A percentile compares a stretch with the other conserved stretches of the same genome.
These are phyloP conservation scores for Plectus sambesii DNA, from an alignment of 1,140 invertebrate genomes.

Conservation along the genomic window DNA sequence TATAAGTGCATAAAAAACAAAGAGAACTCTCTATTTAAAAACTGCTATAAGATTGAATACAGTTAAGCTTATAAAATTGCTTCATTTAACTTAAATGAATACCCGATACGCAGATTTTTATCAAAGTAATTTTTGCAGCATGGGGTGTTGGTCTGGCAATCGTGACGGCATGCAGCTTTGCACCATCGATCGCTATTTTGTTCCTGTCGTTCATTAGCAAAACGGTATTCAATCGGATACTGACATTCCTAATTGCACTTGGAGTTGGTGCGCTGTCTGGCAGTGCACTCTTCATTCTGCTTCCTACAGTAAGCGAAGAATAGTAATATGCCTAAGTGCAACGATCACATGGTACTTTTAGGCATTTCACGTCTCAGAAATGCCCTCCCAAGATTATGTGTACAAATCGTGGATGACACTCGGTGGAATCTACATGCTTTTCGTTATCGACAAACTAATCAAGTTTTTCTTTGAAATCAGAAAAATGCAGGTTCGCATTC, in stretches of 20 bases:
- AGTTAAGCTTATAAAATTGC: no score
- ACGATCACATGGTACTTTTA: conserved; percentile 14
- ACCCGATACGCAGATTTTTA: no score
- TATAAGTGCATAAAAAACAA: no score
- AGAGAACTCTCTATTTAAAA: no score
- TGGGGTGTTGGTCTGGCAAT: conserved; percentile 33
- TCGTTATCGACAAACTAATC: conserved; percentile 32
- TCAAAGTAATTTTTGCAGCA: no score
- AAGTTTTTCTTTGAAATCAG: conserved; percentile 35
- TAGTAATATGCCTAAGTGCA: conserved; percentile 1
- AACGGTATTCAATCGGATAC: conserved; percentile 33
- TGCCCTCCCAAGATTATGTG: conserved; percentile 26
- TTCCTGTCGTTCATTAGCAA: conserved; percentile 31
- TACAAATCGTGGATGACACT: conserved; percentile 36
- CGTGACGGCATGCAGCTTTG: conserved; percentile 27
- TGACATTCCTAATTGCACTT: conserved; percentile 37
- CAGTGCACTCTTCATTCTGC: conserved; percentile 30
- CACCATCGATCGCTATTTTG: conserved; percentile 31
- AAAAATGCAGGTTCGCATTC: no score
- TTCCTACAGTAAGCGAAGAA: conserved; percentile 22
- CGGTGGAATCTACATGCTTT: conserved; percentile 32
- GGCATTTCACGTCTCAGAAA: conserved; percentile 21
- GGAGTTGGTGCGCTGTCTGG: conserved; percentile 37
- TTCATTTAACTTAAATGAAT: no score
- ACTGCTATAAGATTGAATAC: no score